Evolutionary conservation across 2,113 vertebrate genomes (phyloP), one percentile per base, ranked within the genome.

Genomic region (Ellobius talpinus): DNA sequence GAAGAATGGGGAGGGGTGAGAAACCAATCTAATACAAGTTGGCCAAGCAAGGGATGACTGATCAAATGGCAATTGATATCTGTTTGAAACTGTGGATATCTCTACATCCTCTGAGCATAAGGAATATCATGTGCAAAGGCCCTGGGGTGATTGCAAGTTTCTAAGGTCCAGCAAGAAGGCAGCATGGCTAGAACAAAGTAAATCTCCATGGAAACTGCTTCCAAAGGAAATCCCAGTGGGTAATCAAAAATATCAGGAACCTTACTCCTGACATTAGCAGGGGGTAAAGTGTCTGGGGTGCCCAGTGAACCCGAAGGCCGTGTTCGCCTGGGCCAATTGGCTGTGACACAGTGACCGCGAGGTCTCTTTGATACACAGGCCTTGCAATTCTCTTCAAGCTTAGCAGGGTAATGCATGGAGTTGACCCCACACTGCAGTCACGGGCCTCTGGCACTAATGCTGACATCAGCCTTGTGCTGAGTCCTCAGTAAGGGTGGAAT

Each of bases 231-330:
- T 52, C 36, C 29, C 66, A 17, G 24, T 8, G 16, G 79, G 36
- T 50, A 87, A 72, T 76, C 70, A 47, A 63, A 92, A 93, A 21
- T 47, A 13, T 45, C 55, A 76, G 94, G 94, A 90, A 90, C 39
- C 39, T 10, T 17, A 2, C 3, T 19, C 58, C 65, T 39, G 50
- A 33, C 23, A 55, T 31, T 21, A 16, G 90, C 65, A 39, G 50
- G 79, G 92, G 91, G 79, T 86, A 4, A 65, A 26, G n/a, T 17
- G 76, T 81, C 94, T 23, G 2, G 73, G 11, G 66, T 24, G 21
- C 55, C 61, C 0, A 5, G 36, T 76, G 82, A 81, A 84, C 70
- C 66, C 73, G 78, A 26, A 7, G 36, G 24, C 42, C 36, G 45
- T 52, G 36, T 12, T 36, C 11, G 73, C 23, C 90, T 47, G 42